phyloP scores from a whole-genome alignment of 2,888 invertebrate species.

The Drosophila neoperkinsi region DNA sequence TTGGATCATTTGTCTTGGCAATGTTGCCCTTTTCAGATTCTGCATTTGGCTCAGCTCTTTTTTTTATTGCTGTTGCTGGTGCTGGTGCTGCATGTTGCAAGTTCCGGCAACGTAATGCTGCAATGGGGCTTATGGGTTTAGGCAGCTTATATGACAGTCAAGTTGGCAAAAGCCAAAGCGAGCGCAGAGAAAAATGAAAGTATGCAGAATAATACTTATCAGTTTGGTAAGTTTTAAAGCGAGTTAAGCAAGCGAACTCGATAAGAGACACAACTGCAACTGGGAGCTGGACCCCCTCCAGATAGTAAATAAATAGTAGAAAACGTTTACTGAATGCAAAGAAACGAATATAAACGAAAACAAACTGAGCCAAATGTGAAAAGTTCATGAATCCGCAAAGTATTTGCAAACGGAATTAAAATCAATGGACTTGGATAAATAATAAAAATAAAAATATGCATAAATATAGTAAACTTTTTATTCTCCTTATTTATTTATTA shows the following conservation, averaged over 20 bases:
- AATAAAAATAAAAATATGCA: background rate
- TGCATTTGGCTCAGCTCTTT: slow-evolving; percentile 13
- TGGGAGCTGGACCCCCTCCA: background rate
- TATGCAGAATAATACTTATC: slow-evolving; percentile 23
- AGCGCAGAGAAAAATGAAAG: slow-evolving; percentile 19
- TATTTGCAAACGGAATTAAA: background rate
- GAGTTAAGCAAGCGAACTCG: slow-evolving; percentile 6
- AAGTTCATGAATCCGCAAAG: background rate
- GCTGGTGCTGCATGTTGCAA: slow-evolving; percentile 47
- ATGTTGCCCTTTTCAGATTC: slow-evolving; percentile 55
- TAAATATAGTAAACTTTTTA: background rate
- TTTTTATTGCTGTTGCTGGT: slow-evolving; percentile 17
- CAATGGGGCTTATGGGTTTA: slow-evolving; percentile 53
- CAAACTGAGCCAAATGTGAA: background rate
- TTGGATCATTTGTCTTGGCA: slow-evolving; percentile 78
- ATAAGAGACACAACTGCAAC: slow-evolving; percentile 4
- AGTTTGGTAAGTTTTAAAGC: slow-evolving; percentile 23
- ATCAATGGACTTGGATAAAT: background rate
- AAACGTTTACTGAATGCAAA: background rate
- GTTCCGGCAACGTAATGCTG: slow-evolving; percentile 37
- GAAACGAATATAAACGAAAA: background rate
- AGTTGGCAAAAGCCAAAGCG: slow-evolving; percentile 15
- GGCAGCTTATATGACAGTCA: slow-evolving; percentile 53
- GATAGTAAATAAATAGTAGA: slow-evolving; percentile 1
- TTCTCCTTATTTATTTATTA: background rate